Percentiles rank a stretch among this genome's conserved stretches.
phyloP scores from a whole-genome alignment of 2,113 vertebrate species.

The Lynx canadensis region DNA sequence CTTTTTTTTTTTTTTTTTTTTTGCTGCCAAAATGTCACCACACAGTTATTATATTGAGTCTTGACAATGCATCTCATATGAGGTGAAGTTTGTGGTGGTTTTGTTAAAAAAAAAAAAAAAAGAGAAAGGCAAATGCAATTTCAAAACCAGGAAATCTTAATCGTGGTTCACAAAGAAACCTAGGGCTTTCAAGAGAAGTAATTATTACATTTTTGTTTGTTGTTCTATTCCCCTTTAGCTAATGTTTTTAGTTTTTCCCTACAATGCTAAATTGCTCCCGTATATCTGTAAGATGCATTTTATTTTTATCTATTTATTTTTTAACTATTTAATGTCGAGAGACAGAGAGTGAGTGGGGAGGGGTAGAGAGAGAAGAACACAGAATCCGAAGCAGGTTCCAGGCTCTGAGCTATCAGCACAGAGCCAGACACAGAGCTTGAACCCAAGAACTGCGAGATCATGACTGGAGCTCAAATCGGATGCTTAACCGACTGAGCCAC shows the following conservation, averaged over 20 bases:
- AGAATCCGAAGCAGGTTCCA: too few species aligned
- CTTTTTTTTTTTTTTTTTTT: not conserved
- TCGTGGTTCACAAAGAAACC: not conserved
- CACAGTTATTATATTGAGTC: slow-evolving; percentile 4
- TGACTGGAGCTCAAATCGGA: too few species aligned
- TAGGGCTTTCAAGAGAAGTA: slow-evolving; percentile 50
- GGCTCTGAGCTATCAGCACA: too few species aligned
- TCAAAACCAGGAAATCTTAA: slow-evolving; percentile 8
- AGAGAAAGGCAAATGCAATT: not conserved
- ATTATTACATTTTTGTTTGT: not conserved
- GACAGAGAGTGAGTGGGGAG: too few species aligned
- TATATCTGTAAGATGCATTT: not conserved
- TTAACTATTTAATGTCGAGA: too few species aligned
- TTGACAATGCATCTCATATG: not conserved
- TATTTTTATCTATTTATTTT: too few species aligned
- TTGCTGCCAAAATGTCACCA: slow-evolving; percentile 33
- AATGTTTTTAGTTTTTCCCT: not conserved
- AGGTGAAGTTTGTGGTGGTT: slow-evolving; percentile 35
- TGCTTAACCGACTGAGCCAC: too few species aligned
- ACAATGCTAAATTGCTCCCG: not conserved
- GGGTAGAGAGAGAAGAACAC: too few species aligned
- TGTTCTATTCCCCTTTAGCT: not conserved
- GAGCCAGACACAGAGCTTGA: too few species aligned
- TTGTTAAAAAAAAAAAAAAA: not conserved
- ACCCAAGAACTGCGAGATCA: too few species aligned